These are phyloP conservation scores for Metalampra italica DNA, from an alignment of 2,888 invertebrate genomes.

Conservation along the genomic window DNA sequence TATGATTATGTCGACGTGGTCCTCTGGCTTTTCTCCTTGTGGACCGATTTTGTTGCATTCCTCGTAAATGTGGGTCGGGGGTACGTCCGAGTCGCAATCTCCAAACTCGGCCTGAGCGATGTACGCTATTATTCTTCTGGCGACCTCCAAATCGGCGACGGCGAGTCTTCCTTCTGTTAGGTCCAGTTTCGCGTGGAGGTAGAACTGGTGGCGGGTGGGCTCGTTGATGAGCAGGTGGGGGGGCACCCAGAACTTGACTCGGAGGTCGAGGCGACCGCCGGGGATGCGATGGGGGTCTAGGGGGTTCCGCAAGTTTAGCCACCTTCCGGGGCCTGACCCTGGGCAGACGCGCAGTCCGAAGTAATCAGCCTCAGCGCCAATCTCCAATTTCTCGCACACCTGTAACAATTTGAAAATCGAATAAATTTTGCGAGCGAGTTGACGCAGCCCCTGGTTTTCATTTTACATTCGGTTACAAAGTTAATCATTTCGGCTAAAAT, in stretches of 20 bases:
- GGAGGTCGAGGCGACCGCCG: slow-evolving; percentile 81
- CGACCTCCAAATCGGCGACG: slow-evolving; percentile 83
- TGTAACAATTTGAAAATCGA: slow-evolving; percentile 56
- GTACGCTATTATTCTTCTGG: slow-evolving; percentile 85
- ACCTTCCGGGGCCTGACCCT: slow-evolving; percentile 84
- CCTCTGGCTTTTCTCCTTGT: slow-evolving; percentile 79
- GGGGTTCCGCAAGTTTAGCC: slow-evolving; percentile 92
- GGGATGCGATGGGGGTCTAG: slow-evolving; percentile 86
- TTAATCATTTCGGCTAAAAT: neutral
- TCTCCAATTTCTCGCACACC: slow-evolving; percentile 90
- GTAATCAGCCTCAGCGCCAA: slow-evolving; percentile 92
- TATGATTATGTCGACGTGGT: slow-evolving; percentile 81
- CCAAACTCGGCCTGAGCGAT: slow-evolving; percentile 87
- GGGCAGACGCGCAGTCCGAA: slow-evolving; percentile 86
- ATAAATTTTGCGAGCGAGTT: no score
- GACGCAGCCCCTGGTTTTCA: no score
- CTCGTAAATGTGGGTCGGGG: slow-evolving; percentile 79
- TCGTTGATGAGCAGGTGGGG: slow-evolving; percentile 92
- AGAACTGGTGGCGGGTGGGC: slow-evolving; percentile 91
- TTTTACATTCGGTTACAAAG: neutral
- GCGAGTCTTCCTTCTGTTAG: slow-evolving; percentile 85
- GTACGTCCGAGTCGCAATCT: slow-evolving; percentile 81
- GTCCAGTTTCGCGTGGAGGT: slow-evolving; percentile 89
- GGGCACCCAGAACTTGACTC: slow-evolving; percentile 95
- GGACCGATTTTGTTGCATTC: slow-evolving; percentile 81